Conservation (phyloP, 2,797 vertebrate genomes). For the Rhinatrema bivittatum region DNA sequence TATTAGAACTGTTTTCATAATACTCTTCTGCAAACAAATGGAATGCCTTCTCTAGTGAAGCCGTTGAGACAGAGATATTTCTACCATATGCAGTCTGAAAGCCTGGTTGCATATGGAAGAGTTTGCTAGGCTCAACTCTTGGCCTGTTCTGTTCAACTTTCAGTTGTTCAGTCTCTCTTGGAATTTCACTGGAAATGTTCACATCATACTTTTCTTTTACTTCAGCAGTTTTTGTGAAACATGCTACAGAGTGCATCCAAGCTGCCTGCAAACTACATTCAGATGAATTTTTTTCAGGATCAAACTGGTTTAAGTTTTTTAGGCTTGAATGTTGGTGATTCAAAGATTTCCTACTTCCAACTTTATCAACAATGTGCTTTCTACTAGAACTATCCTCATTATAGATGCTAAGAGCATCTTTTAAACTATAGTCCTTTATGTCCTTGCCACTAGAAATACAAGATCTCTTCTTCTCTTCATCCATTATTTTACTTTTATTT, state of each 20-base stretch:
- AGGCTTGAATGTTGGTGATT: constrained; percentile 9
- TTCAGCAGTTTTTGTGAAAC: constrained; percentile 19
- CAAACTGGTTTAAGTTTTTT: constrained; percentile 4
- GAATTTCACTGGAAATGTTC: not conserved
- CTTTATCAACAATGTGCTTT: constrained; percentile 1
- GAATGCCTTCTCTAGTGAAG: constrained; percentile 19
- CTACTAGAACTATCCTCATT: not conserved
- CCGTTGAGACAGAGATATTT: constrained; percentile 8
- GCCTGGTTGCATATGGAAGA: not conserved
- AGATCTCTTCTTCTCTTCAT: not conserved
- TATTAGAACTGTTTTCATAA: constrained; percentile 3
- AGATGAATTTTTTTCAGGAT: constrained; percentile 1
- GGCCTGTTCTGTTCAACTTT: constrained; percentile 3
- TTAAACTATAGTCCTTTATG: too few species aligned
- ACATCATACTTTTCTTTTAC: constrained; percentile 19
- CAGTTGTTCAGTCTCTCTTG: too few species aligned
- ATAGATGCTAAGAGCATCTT: not conserved
- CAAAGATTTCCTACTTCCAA: not conserved
- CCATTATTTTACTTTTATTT: too few species aligned
- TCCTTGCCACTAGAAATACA: not conserved
- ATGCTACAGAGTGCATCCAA: constrained; percentile 26
- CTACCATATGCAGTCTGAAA: constrained; percentile 15
- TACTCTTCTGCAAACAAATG: constrained; percentile 11
- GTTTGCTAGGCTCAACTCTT: constrained; percentile 13
- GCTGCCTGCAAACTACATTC: constrained; percentile 20